These are phyloP conservation scores for Parapsyche elsis DNA, from an alignment of 1,140 invertebrate genomes.

Conservation along the genomic window DNA sequence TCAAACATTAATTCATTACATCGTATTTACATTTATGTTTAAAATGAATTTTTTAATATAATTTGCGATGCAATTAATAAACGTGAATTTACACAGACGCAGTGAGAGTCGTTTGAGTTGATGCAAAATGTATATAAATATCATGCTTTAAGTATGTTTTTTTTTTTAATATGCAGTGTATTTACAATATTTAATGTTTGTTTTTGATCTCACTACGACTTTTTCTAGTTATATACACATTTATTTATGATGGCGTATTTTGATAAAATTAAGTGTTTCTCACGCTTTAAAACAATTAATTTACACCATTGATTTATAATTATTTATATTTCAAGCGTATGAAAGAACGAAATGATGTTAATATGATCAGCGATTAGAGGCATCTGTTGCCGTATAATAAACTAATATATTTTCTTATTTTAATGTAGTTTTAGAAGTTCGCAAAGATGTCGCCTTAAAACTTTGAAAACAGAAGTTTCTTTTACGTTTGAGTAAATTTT, in stretches of 20 bases:
- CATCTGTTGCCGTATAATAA: background rate
- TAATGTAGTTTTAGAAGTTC: background rate
- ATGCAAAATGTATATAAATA: no score
- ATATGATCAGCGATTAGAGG: background rate
- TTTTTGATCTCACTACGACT: background rate
- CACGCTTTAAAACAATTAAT: no score
- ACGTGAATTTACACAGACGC: conserved; percentile 19
- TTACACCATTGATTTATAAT: background rate
- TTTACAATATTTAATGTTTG: no score
- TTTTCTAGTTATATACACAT: background rate
- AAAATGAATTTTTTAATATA: background rate
- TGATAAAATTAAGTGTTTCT: no score
- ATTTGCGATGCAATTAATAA: background rate
- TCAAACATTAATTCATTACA: background rate
- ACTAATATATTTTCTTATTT: background rate
- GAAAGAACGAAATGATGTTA: no score
- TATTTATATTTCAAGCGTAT: background rate
- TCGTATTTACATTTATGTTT: conserved; percentile 3
- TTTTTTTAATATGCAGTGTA: no score
- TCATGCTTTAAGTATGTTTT: no score
- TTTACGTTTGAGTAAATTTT: no score
- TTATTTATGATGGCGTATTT: no score
- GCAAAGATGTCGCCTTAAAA: background rate
- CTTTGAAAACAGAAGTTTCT: no score
- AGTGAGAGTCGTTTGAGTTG: background rate